Evolutionary conservation across 2,888 invertebrate species (phyloP), one percentile per base, ranked within the genome.

Genomic region (Elaeidobius kamerunicus): DNA sequence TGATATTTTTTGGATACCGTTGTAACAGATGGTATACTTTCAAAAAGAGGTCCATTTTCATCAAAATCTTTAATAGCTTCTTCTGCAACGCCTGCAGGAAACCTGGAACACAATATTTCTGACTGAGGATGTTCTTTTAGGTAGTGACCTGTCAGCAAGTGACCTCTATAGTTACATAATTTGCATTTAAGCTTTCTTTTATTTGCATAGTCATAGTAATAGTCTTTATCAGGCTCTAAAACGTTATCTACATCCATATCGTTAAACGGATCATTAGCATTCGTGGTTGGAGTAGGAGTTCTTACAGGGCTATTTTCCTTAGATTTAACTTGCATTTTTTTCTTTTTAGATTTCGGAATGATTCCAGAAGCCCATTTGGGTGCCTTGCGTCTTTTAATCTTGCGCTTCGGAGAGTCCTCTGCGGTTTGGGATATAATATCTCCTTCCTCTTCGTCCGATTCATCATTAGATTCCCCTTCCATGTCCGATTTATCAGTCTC

Each of bases 81-180:
- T 42, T 72, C 69, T 1, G 85, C 82, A 28, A 76, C 72, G 6
- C 69, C 61, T 1, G 76, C 72, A 7, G 76, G 71, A 58, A 86
- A 71, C 46, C 86, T 75, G 1, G 86, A 84, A 40, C 84, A 75
- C 14, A 83, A 74, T 11, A 84, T 78, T 71, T 86, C 86, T n/a
- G 75, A 73, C 20, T 79, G 77, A 0, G 81, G 78, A 68, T 88
- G 88, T 30, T 71, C 66, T n/a, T 72, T 71, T 61, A 79, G 79
- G 62, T 85, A 86, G 73, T 88, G 87, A 30, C 76, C 74, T 1
- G 85, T 81, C 32, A 88, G 83, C 49, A 79, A 77, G 57, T 74
- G 75, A 0, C 84, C 83, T 14, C 63, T 69, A 61, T 77, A 84
- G 0, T 66, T 55, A 65, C 88, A 88, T 9, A 84, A 66, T 53